Conservation (phyloP, 2,888 invertebrate species). For the Drosophila infuscata region DNA sequence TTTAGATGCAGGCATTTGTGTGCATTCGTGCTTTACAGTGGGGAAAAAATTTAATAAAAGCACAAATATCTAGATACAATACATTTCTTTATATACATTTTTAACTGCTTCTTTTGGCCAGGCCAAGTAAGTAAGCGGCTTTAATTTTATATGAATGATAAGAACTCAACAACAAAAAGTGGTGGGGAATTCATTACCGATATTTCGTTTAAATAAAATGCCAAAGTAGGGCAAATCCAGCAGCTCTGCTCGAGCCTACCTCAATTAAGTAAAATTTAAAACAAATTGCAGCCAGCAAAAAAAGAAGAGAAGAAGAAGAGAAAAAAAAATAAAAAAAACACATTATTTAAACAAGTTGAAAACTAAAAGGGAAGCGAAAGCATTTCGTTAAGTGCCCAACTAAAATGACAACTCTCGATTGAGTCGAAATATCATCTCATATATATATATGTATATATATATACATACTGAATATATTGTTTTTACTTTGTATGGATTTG, state of each 20-base stretch:
- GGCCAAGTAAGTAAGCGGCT: slow-evolving; percentile 17
- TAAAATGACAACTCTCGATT: slow-evolving; percentile 8
- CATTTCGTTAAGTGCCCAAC: neutral
- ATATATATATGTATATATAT: neutral
- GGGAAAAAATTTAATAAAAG: neutral
- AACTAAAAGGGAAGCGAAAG: slow-evolving; percentile 5
- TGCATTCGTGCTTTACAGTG: slow-evolving; percentile 7
- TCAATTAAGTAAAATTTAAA: slow-evolving; percentile 64
- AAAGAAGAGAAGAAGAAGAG: neutral
- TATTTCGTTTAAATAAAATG: slow-evolving; percentile 31
- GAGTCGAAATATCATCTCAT: neutral
- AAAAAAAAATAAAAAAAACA: neutral
- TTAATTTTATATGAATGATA: slow-evolving; percentile 22
- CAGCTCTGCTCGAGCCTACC: slow-evolving; percentile 69
- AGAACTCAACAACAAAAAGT: slow-evolving; percentile 1
- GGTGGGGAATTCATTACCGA: slow-evolving; percentile 40
- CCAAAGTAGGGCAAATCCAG: slow-evolving; percentile 56
- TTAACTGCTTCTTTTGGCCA: slow-evolving; percentile 12
- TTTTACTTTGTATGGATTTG: slow-evolving; percentile 22
- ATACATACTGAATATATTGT: neutral
- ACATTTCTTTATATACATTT: slow-evolving; percentile 25
- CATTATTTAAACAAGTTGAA: slow-evolving; percentile 3
- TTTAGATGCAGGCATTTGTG: neutral
- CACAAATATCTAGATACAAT: neutral
- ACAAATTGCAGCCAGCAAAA: slow-evolving; percentile 27